Evolutionary conservation across 2,888 invertebrate genomes (phyloP), one percentile per base, ranked within the genome.

Genomic region (Crepidodera aurea): DNA sequence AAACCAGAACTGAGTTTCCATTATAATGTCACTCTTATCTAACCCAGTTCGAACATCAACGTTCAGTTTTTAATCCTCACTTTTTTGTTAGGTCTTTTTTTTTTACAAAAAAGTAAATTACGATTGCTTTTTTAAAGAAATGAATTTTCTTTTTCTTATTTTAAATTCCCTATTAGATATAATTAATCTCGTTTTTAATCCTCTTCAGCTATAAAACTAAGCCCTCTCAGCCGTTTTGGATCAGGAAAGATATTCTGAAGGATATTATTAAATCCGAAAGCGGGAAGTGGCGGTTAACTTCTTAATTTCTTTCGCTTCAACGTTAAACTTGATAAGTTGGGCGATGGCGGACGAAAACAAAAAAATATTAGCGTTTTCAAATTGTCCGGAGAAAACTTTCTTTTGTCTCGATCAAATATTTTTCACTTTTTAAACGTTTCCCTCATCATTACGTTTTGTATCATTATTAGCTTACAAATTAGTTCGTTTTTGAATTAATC

Each of bases 151-250:
- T 48, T 50, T 18, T 55, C 50, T 54, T 57, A 40, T 63, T 55
- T 55, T 27, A 59, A 63, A 29, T 51, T 37, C 59, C 19, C 44
- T 37, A 59, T 59, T 44, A 58, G 55, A 58, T 61, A 67, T 69
- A 71, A 71, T 72, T 71, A 71, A 70, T 69, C 65, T 66, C 68
- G 59, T 69, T 69, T 70, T 69, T 68, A 65, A 69, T 70, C 68
- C 66, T 51, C 51, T 60, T 60, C 37, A 46, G 67, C 66, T 57
- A 67, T 70, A 62, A 70, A 66, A 67, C 62, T 65, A 57, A 68
- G 67, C 64, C 62, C 66, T 67, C 60, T 70, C 56, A 63, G 64
- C 59, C 66, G 57, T 60, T 65, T 66, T 60, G 65, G 62, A 66
- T 66, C 65, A 51, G 54, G 50, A 59, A 64, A 54, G 65, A 62